Evolutionary conservation across 2,113 vertebrate species (phyloP), one percentile per base, ranked within the genome.

Genomic region (Aptenodytes patagonicus): DNA sequence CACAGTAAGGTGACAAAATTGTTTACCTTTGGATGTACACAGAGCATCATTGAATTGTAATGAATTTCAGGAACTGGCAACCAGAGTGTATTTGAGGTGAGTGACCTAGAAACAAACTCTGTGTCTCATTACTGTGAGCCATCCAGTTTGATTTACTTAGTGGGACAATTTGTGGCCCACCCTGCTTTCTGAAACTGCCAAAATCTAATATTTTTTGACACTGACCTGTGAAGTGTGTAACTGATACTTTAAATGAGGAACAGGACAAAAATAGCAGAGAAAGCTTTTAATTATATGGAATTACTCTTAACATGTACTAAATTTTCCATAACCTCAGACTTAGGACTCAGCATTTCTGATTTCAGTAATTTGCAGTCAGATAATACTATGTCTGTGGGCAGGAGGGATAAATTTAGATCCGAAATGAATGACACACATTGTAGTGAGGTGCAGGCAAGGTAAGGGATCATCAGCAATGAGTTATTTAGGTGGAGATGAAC

Each of bases 401-500:
- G 44, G 21, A 92, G 55, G 92, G 90, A 83, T 92, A 96, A 96
- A 93, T 96, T 95, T 96, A 97, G 93, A 55, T 54, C 61, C 73
- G 70, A 93, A 97, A 92, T 94, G 83, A 97, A 95, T 94, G 92
- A 84, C 94, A 95, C 69, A 68, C 82, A 64, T 95, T 93, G 84
- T 94, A 96, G 96, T 93, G 81, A 96, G 75, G 84, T 86, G 66
- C 87, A 96, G 81, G 51, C 87, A 89, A 97, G 89, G 95, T 95
- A 94, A 96, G 81, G 71, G 62, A 95, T 94, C 84, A 77, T 94
- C 73, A 93, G 66, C 78, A 94, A 44, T 47, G 84, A 70, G 84
- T 73, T 95, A 85, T 91, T 95, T 96, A 94, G 66, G 87, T 86
- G 71, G 54, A 80, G 62, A 91, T 75, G 90, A 94, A 75, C 64